Conservation (phyloP, 2,888 invertebrate genomes). For the Listrodromus nycthemerus region DNA sequence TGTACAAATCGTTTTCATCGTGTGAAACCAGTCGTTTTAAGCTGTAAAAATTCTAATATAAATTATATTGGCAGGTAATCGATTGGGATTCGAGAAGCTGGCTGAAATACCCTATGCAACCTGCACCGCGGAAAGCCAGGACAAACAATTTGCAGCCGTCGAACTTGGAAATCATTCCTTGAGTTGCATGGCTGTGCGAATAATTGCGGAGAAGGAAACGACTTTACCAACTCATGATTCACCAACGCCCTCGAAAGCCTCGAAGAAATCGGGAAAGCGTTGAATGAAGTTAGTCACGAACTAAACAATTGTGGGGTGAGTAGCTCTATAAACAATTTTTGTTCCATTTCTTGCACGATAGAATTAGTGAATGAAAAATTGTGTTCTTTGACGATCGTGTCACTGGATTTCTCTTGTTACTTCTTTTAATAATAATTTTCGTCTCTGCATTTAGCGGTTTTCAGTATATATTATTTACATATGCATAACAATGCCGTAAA, state of each 20-base stretch:
- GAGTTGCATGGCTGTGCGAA: conserved; percentile 63
- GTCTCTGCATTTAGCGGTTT: too few species aligned
- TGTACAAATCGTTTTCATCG: not conserved
- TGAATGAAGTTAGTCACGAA: conserved; percentile 1
- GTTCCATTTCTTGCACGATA: not conserved
- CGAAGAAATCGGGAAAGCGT: conserved; percentile 8
- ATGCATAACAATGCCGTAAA: too few species aligned
- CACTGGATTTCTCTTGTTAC: not conserved
- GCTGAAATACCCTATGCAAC: conserved; percentile 65
- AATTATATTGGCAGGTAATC: conserved; percentile 41
- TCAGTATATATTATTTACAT: too few species aligned
- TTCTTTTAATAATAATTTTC: conserved; percentile 1
- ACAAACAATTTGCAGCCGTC: conserved; percentile 29
- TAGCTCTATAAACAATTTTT: not conserved
- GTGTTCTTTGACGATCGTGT: not conserved
- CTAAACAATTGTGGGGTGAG: not conserved
- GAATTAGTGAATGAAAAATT: not conserved
- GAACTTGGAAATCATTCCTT: conserved; percentile 65
- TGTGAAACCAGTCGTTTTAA: not conserved
- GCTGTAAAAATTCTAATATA: not conserved
- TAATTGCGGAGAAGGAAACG: not conserved
- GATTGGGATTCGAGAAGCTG: conserved; percentile 65
- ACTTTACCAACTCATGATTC: not conserved
- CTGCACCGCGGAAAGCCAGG: not conserved
- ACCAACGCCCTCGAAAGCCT: not conserved